Percentiles rank a stretch among this genome's conserved stretches.
Conservation (phyloP, 2,113 vertebrate species). For the Porphyrio hochstetteri region DNA sequence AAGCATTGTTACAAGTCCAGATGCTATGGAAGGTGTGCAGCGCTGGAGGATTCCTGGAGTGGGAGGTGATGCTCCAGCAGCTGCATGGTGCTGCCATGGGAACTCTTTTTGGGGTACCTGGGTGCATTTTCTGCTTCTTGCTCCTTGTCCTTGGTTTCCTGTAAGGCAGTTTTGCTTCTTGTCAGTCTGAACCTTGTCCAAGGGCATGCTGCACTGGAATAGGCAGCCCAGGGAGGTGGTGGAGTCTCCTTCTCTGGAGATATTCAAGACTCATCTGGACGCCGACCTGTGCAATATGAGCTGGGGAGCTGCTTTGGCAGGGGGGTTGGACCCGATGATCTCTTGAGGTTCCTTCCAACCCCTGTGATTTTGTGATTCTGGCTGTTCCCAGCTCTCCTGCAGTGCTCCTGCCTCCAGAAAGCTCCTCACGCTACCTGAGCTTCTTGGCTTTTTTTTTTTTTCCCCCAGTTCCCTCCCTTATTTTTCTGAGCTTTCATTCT, state of each 20-base stretch:
- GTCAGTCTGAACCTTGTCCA: neutral
- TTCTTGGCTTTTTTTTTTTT: neutral
- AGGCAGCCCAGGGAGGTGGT: too few species aligned
- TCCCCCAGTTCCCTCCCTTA: neutral
- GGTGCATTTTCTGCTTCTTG: neutral
- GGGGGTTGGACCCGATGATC: too few species aligned
- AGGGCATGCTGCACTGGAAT: neutral
- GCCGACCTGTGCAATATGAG: too few species aligned
- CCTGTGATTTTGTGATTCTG: too few species aligned
- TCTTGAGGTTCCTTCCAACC: too few species aligned
- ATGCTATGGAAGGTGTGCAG: too few species aligned
- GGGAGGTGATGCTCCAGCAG: neutral
- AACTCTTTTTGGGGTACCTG: too few species aligned
- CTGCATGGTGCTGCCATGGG: rapidly evolving
- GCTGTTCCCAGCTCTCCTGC: neutral
- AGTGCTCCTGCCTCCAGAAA: neutral
- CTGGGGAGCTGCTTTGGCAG: too few species aligned
- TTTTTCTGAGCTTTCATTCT: neutral
- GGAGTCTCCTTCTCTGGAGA: too few species aligned
- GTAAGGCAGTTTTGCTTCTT: neutral
- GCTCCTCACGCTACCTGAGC: neutral
- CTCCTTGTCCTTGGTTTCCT: neutral
- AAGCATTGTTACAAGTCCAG: neutral
- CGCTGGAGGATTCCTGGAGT: neutral
- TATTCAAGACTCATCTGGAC: too few species aligned